phyloP scores from a whole-genome alignment of 2,113 vertebrate genomes.

The Dunckerocampus dactyliophorus region DNA sequence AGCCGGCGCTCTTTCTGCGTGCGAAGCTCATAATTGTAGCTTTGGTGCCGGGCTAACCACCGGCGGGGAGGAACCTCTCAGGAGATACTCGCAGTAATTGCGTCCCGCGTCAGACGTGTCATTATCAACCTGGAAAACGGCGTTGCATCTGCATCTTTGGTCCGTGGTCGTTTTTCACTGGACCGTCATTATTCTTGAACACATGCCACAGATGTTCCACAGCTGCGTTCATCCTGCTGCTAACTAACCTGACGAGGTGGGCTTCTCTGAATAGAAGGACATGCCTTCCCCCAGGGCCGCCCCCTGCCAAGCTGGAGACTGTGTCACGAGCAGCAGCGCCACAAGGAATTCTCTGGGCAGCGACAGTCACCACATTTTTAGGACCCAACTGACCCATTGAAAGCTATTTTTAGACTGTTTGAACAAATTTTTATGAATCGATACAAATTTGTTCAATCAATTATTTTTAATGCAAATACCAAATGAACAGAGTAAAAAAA shows the following conservation, averaged over 20 bases:
- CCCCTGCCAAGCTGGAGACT: too few relatives aligned
- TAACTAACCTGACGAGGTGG: slow-evolving; percentile 35
- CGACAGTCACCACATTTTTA: too few relatives aligned
- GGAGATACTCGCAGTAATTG: slow-evolving; percentile 52
- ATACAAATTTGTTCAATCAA: too few relatives aligned
- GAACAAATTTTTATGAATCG: too few relatives aligned
- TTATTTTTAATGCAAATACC: too few relatives aligned
- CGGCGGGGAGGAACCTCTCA: slow-evolving; percentile 23
- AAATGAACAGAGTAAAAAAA: too few relatives aligned
- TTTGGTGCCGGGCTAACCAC: slow-evolving; percentile 35
- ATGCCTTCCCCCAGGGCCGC: too few relatives aligned
- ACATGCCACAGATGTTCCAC: slow-evolving; percentile 33
- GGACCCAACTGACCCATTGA: too few relatives aligned
- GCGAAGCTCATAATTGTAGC: slow-evolving; percentile 33
- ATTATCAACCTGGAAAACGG: slow-evolving; percentile 44
- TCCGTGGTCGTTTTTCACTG: slow-evolving; percentile 25
- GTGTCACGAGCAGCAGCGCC: too few relatives aligned
- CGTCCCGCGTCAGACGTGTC: slow-evolving; percentile 28
- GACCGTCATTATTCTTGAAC: slow-evolving; percentile 33
- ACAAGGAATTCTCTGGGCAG: too few relatives aligned
- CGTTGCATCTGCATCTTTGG: slow-evolving; percentile 35
- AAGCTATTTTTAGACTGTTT: too few relatives aligned
- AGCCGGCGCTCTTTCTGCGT: slow-evolving; percentile 37
- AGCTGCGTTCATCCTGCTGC: slow-evolving; percentile 26
- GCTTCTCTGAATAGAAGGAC: too few relatives aligned